These are phyloP conservation scores for Apolygus lucorum DNA, from an alignment of 1,140 invertebrate genomes.

Conservation along the genomic window DNA sequence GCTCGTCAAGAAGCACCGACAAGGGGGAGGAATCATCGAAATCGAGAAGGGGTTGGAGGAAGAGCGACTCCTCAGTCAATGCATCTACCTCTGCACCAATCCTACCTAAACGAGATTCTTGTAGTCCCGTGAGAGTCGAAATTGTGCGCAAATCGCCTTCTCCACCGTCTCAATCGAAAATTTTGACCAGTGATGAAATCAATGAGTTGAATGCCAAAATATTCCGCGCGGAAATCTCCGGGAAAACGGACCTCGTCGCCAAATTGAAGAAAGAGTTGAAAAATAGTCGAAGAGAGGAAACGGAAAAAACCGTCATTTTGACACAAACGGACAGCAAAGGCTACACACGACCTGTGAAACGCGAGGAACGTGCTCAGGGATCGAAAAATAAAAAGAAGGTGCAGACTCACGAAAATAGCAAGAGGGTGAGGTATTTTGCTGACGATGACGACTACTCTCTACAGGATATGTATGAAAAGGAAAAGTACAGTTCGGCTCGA, in stretches of 20 bases:
- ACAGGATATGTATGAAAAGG: slow-evolving; percentile 79
- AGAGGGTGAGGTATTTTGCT: slow-evolving; percentile 74
- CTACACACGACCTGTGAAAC: slow-evolving; percentile 34
- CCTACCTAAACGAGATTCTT: too few relatives aligned
- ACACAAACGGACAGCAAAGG: slow-evolving; percentile 62
- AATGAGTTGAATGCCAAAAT: slow-evolving; percentile 80
- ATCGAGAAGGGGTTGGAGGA: too few relatives aligned
- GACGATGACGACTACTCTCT: slow-evolving; percentile 86
- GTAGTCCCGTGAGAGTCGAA: too few relatives aligned
- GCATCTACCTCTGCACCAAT: too few relatives aligned
- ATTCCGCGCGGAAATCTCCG: slow-evolving; percentile 84
- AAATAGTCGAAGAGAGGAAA: slow-evolving; percentile 41
- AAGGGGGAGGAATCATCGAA: too few relatives aligned
- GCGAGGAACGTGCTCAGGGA: slow-evolving; percentile 34
- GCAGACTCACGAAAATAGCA: slow-evolving; percentile 62
- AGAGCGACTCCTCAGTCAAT: too few relatives aligned
- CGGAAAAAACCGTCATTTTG: slow-evolving; percentile 53
- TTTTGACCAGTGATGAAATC: slow-evolving; percentile 66
- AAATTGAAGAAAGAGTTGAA: slow-evolving; percentile 69
- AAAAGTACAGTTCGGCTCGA: slow-evolving; percentile 71
- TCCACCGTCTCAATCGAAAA: slow-evolving; percentile 17
- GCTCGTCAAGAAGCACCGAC: too few relatives aligned
- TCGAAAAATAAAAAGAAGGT: slow-evolving; percentile 46
- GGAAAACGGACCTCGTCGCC: slow-evolving; percentile 57
- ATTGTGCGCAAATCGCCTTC: too few relatives aligned